Percentiles rank a stretch among this genome's conserved stretches.
Evolutionary conservation across 2,797 vertebrate species (phyloP).

Genomic region (Pseudopleuronectes americanus): DNA sequence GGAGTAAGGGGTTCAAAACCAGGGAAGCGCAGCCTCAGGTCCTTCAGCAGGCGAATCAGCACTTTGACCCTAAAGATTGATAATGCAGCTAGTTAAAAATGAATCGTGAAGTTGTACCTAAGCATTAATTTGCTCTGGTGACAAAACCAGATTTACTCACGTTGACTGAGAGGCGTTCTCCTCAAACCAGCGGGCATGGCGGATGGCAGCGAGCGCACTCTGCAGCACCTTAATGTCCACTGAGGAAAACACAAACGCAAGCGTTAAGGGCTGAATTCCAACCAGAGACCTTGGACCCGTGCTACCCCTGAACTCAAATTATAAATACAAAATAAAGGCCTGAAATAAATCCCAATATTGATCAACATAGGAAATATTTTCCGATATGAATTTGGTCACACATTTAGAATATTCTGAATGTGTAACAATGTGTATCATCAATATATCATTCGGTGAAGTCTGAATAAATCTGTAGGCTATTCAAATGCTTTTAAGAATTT

Average conservation of each 20-base stretch:
- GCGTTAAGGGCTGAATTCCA: too few relatives aligned
- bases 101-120: accelerated
- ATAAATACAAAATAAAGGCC: too few relatives aligned
- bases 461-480: too few relatives aligned
- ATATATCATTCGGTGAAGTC: too few relatives aligned
- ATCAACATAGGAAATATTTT: too few relatives aligned
- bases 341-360: too few relatives aligned
- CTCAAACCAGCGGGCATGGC: slow-evolving; percentile 98
- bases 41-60: slow-evolving; percentile 93
- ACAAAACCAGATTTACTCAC: slow-evolving; percentile 76
- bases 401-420: too few relatives aligned
- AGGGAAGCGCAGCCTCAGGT: slow-evolving; percentile 90
- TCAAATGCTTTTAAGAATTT: too few relatives aligned
- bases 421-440: too few relatives aligned
- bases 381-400: too few relatives aligned
- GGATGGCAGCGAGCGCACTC: slow-evolving; percentile 95
- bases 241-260: slow-evolving; percentile 52
- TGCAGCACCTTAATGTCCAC: slow-evolving; percentile 99
- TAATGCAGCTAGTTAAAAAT: neutral
- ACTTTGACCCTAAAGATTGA: slow-evolving; percentile 90
- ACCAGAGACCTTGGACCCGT: too few relatives aligned
- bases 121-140: neutral
- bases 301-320: too few relatives aligned
- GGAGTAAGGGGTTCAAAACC: slow-evolving; percentile 96
- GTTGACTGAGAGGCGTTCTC: slow-evolving; percentile 98